phyloP scores from a whole-genome alignment of 2,113 vertebrate genomes.

The Hyperoodon ampullatus region DNA sequence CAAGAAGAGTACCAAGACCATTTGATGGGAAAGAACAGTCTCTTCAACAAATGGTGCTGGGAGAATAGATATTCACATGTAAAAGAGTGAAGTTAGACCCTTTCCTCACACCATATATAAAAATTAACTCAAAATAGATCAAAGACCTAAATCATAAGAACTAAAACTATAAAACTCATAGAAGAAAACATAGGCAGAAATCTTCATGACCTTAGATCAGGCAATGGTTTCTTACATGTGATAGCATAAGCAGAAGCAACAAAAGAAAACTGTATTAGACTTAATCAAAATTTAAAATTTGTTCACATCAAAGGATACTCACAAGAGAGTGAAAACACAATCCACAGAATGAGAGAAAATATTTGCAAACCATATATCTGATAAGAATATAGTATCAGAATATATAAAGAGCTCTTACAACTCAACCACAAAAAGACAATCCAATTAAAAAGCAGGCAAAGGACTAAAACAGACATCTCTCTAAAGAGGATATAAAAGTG shows the following conservation, averaged over 20 bases:
- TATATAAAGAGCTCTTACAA: background rate
- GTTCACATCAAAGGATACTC: background rate
- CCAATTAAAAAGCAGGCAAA: background rate
- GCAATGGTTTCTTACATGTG: background rate
- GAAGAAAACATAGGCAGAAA: background rate
- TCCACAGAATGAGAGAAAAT: background rate
- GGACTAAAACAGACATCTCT: background rate
- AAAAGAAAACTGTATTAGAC: background rate
- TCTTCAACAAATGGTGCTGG: background rate
- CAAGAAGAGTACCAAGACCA: too few species aligned
- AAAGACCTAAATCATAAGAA: background rate
- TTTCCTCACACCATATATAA: background rate
- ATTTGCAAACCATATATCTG: background rate
- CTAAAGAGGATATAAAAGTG: background rate
- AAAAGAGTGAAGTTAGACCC: background rate
- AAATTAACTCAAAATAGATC: background rate
- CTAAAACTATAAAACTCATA: background rate
- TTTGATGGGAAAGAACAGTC: background rate
- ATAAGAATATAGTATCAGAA: background rate
- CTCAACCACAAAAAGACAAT: too few species aligned
- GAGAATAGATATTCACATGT: background rate
- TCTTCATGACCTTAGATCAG: background rate
- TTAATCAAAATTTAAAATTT: background rate
- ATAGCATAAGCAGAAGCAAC: background rate
- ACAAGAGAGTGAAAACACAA: background rate